Base-by-base conservation (phyloP, 2,113 vertebrate genomes). In the Salvator merianae region DNA sequence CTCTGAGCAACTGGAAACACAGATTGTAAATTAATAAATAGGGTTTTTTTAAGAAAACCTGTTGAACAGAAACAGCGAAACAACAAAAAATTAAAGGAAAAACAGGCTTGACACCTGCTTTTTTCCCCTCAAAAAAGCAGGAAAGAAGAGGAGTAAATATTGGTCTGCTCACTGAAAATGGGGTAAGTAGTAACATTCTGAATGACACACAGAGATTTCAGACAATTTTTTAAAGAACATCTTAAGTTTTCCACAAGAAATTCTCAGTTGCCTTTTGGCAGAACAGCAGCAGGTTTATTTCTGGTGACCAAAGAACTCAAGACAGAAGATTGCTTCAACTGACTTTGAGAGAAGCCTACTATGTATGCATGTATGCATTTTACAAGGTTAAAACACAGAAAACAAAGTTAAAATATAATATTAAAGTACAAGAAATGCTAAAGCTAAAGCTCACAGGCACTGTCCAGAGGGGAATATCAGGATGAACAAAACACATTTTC, bases 21-120 rank as follows among this genome's bases (percentile, higher is more conserved):
- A 72, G 69, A n/a, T n/a, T 22, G 36, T 73, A 81, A 81, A 47
- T 81, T 62, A 82, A 72, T 82, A 72, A 82, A 71, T 66, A 71
- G 79, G 62, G 38, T 26, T 5, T 30, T 71, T 81, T 55, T 81
- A 81, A n/a, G n/a, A n/a, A n/a, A n/a, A n/a, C n/a, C 50, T 59
- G 79, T 59, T 26, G 20, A 34, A 72, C 30, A 24, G 68, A 59
- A 68, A 59, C 24, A 36, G 40, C 9, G 34, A 81, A 81, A 81
- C 43, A 24, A 47, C 43, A 71, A 34, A 59, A 38, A 5, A 36
- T 24, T 22, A 34, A 34, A 50, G 24, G 9, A 26, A 53, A 81
- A 38, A 66, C 79, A 53, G 43, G 71, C 32, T 71, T n/a, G n/a
- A n/a, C n/a, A n/a, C n/a, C n/a, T n/a, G n/a, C n/a, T n/a, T n/a